Conservation (phyloP, 2,888 invertebrate species). For the Caenorhabditis panamensis region DNA sequence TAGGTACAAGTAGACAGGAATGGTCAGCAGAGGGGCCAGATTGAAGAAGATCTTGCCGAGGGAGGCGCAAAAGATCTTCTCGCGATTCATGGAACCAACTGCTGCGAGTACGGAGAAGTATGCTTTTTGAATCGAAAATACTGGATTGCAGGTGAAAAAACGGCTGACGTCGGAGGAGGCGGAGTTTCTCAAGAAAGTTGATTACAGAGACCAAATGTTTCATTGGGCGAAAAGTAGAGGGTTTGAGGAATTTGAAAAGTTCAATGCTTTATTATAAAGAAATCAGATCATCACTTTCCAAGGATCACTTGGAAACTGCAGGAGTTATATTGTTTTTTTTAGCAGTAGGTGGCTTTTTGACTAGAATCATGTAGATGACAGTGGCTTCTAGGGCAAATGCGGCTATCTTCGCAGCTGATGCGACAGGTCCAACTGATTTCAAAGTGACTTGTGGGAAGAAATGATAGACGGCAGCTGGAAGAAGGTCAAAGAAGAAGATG, state of each 20-base stretch:
- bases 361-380: no score
- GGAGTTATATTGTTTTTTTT: no score
- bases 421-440: constrained; percentile 10
- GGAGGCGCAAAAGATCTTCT: neutral
- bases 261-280: no score
- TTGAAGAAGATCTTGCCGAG: constrained; percentile 10
- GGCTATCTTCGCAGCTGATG: neutral
- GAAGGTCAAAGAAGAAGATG: constrained; percentile 5
- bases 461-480: neutral
- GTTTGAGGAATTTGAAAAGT: no score
- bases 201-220: neutral
- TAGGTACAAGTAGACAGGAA: constrained; percentile 3
- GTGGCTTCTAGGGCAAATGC: no score
- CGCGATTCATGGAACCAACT: neutral
- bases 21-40: neutral
- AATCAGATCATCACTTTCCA: no score
- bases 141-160: neutral
- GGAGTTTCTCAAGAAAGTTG: neutral
- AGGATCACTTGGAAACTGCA: no score
- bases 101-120: no score
- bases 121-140: neutral
- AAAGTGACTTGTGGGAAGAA: constrained; percentile 2
- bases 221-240: neutral
- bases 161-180: neutral
- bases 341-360: no score